Base-by-base conservation (phyloP, 2,888 invertebrate genomes). In the Platypus cylindrus region DNA sequence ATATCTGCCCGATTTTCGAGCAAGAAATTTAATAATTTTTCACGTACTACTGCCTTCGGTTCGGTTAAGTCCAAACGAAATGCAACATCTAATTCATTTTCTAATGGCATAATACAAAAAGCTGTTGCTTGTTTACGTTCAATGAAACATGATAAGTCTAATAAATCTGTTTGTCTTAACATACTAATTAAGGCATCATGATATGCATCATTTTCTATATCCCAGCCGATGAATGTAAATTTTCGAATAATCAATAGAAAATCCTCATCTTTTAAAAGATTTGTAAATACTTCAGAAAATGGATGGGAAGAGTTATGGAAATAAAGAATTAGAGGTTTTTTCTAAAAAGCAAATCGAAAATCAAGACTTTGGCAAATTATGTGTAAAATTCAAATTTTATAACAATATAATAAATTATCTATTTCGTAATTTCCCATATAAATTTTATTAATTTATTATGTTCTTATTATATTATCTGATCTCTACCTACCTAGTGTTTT, bases 141-240 rank as follows among this genome's bases (percentile, higher is more conserved):
- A 11, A 51, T 39, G 16, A 45, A 30, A 17, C 38, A 20, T 15
- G 36, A 22, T 16, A 43, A 15, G n/a, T 18, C 5, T 3, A 37
- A 18, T 17, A 41, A 32, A 30, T 31, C 31, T 13, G 18, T 11
- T 13, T 40, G 26, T 12, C 18, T 33, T 38, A 44, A 37, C 28
- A 39, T 37, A 29, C 26, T 17, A 17, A 35, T 40, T 42, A 57
- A 50, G 33, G 48, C 49, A 36, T 40, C 30, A 27, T 53, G 49
- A 38, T 48, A 49, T 13, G 36, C 33, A 12, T 42, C 31, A 15
- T 51, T 41, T 17, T 47, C 45, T 4, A 57, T 29, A 39, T 56
- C 53, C 55, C 56, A 58, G n/a, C 53, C 54, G 16, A 56, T 29
- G 5, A 56, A 17, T 32, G 46, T 47, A 36, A 48, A 57, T 27